phyloP scores from a whole-genome alignment of 2,797 vertebrate species.

The Tokudaia tokunoshimensis region DNA sequence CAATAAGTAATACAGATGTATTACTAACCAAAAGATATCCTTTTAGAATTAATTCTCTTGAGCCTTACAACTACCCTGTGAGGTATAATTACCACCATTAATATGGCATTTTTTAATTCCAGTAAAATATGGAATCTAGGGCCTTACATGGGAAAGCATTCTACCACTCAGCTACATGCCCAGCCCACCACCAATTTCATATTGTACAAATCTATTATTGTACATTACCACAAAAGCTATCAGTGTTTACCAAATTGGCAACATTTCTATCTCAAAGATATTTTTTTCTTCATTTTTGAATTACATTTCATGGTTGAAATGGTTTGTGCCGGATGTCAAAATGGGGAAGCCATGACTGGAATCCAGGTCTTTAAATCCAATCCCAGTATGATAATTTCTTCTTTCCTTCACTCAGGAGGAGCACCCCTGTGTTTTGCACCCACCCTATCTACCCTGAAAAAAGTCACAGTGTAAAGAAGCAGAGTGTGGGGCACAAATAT shows the following conservation, averaged over 20 bases:
- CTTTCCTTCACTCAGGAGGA: conserved; percentile 29
- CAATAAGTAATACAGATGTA: not conserved
- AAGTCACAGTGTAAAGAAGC: conserved; percentile 40
- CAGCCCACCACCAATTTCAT: not conserved
- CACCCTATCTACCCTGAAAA: conserved; percentile 28
- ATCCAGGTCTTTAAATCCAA: not conserved
- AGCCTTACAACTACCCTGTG: conserved; percentile 7
- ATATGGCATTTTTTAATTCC: not conserved
- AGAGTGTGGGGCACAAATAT: conserved; percentile 42
- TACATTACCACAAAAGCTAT: not conserved
- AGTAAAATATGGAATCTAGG: not conserved
- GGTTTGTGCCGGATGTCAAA: conserved; percentile 19
- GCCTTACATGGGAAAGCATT: not conserved
- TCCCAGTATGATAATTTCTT: not conserved
- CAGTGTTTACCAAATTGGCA: not conserved
- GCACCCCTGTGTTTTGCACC: conserved; percentile 32
- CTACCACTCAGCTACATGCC: not conserved
- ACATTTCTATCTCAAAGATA: not conserved
- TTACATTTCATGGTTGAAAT: conserved; percentile 46
- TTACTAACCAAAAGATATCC: conserved; percentile 45
- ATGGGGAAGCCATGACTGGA: conserved; percentile 13
- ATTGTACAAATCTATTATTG: not conserved
- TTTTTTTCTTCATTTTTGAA: not conserved
- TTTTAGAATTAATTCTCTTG: conserved; percentile 55
- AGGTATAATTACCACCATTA: conserved; percentile 30